Evolutionary conservation across 1,140 invertebrate species (phyloP), one percentile per base, ranked within the genome.

Genomic region (Metaphire vulgaris): DNA sequence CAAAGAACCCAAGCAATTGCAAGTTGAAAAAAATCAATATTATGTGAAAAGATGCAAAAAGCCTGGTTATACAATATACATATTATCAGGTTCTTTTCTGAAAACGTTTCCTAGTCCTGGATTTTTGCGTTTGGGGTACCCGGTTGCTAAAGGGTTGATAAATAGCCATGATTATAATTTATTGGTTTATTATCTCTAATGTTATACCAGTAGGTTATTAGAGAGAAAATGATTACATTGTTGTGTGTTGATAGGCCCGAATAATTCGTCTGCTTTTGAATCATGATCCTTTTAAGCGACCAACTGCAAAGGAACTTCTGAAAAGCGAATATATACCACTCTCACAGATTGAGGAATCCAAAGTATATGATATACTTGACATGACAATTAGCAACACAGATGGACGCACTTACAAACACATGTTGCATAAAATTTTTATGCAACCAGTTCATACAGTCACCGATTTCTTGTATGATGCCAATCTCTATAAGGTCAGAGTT

Each of bases 241-340:
- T 65, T 65, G 14, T 68, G 15, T 80, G n/a, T 74, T 83, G 81
- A 77, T 81, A 88, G 84, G 81, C 79, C 31, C 33, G 82, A 16
- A 80, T 89, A 0, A 81, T 89, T 69, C 89, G 90, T 73, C 95
- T 92, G 92, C 85, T 97, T 41, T 85, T 97, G 32, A 91, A 91
- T 83, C 94, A 97, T 81, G 92, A 97, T 85, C 90, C 93, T 0
- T 89, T 88, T 72, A 87, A 90, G 79, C 87, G 95, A 29, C 95
- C 95, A 0, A 92, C 93, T 0, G 92, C 93, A 87, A 79, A 90
- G 76, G 93, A 97, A 83, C 86, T 98, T 16, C 86, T 97, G 2
- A 87, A 90, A 69, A 94, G 92, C 0, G 90, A 92, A 75, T 89
- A 92, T 79, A 87, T 97, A 6, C 95, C 95, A 1, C 91, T 89